A percentile compares a stretch with the other conserved stretches of the same genome.
phyloP scores from a whole-genome alignment of 2,113 vertebrate species.

The Desmodus rotundus region DNA sequence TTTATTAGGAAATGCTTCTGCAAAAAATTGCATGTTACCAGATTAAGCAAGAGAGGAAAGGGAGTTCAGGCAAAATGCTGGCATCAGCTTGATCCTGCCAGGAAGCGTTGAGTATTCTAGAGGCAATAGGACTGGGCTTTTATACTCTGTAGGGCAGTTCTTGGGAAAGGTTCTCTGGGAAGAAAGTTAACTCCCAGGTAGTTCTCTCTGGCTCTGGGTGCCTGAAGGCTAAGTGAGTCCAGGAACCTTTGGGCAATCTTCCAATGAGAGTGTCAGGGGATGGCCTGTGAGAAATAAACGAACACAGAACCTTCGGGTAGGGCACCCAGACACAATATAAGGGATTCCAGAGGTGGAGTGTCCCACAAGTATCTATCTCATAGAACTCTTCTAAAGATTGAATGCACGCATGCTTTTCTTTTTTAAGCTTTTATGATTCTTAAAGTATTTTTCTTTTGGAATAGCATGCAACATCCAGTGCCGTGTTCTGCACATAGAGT shows the following conservation, averaged over 20 bases:
- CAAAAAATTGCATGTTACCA: background rate
- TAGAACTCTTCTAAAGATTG: background rate
- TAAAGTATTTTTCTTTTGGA: background rate
- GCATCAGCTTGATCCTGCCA: background rate
- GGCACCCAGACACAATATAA: background rate
- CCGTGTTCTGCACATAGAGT: background rate
- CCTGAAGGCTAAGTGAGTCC: background rate
- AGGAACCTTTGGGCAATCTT: background rate
- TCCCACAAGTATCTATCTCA: background rate
- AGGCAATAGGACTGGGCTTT: background rate
- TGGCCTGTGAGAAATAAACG: background rate
- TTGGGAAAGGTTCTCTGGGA: background rate
- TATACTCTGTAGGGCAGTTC: background rate
- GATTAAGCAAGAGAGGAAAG: background rate
- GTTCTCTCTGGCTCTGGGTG: background rate
- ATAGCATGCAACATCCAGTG: background rate
- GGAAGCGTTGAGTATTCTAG: background rate
- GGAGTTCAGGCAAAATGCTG: background rate
- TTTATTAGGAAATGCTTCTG: background rate
- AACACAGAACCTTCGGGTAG: background rate
- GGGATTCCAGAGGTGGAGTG: background rate
- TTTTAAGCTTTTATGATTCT: background rate
- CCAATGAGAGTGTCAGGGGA: background rate
- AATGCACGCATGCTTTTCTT: background rate
- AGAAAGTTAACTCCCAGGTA: background rate